phyloP scores from a whole-genome alignment of 1,140 invertebrate species.

The Caenorhabditis inopinata region DNA sequence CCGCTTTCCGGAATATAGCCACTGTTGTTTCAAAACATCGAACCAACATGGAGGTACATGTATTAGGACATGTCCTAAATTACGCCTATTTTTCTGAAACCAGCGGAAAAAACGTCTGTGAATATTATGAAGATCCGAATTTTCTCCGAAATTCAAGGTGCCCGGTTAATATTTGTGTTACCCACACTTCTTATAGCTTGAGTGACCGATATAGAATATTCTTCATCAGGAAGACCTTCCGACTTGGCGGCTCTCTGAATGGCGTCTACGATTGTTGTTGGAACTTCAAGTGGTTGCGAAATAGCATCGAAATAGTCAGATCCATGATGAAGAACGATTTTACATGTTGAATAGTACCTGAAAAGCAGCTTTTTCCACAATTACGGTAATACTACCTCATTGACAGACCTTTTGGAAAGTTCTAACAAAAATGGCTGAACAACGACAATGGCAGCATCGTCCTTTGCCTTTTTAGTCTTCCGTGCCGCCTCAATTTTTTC shows the following conservation, averaged over 20 bases:
- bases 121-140: too few relatives aligned
- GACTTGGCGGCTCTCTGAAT: not conserved
- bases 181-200: conserved; percentile 6
- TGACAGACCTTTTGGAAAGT: not conserved
- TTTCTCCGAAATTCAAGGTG: too few relatives aligned
- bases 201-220: not conserved
- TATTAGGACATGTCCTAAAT: too few relatives aligned
- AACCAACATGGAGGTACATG: too few relatives aligned
- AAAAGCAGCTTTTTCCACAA: not conserved
- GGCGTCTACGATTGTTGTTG: not conserved
- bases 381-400: too few relatives aligned
- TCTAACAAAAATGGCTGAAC: not conserved
- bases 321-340: not conserved
- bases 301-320: not conserved
- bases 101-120: not conserved
- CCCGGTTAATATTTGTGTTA: too few relatives aligned
- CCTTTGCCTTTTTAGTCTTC: conserved; percentile 9
- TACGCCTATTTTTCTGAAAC: too few relatives aligned
- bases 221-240: not conserved
- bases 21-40: too few relatives aligned
- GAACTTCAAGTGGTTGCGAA: not conserved
- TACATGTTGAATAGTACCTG: not conserved
- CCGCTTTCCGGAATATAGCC: too few relatives aligned
- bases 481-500: not conserved
- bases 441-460: not conserved